Base-by-base conservation (phyloP, 2,113 vertebrate species). In the Ancistrus triradiatus region DNA sequence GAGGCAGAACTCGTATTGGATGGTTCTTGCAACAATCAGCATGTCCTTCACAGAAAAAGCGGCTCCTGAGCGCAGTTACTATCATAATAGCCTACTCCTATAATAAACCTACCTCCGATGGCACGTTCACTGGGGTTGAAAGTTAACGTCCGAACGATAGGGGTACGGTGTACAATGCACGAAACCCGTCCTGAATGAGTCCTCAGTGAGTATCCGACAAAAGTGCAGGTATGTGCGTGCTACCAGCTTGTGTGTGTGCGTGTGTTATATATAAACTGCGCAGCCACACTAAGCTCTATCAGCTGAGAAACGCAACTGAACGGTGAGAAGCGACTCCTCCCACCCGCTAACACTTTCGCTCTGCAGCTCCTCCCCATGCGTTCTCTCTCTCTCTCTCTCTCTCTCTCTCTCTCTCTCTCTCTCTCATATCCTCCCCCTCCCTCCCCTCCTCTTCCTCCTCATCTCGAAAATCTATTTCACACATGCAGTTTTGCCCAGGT, bases 291-390 rank as follows among this genome's bases (percentile, higher is more conserved):
- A 56, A 60, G 7, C 27, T 7, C 15, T 14, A 51, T 17, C 40
- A 42, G 63, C 63, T 14, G 50, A 61, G 42, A 18, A 21, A 49
- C 46, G 51, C 66, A 42, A 67, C 27, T 43, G 49, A 66, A 66
- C 62, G 48, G 55, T 55, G 35, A 40, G 27, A 31, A 31, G 27
- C 57, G 50, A 42, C 63, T 72, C 69, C 69, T 43, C 69, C 69
- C 69, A 55, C 49, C 46, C 19, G 40, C 43, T 35, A 60, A 59
- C 48, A 33, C 66, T 48, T 42, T 37, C 60, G n/a, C 35, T 31
- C 58, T 9, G 40, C 50, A 19, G 15, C 14, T 35, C 6, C 31
- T 8, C 11, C 17, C 14, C n/a, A n/a, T 14, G 3, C 5, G 3
- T 11, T 44, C 38, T 42, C 7, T 17, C 3, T 14, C 22, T 42